Conservation (phyloP, 2,797 vertebrate genomes). For the Chromis chromis region DNA sequence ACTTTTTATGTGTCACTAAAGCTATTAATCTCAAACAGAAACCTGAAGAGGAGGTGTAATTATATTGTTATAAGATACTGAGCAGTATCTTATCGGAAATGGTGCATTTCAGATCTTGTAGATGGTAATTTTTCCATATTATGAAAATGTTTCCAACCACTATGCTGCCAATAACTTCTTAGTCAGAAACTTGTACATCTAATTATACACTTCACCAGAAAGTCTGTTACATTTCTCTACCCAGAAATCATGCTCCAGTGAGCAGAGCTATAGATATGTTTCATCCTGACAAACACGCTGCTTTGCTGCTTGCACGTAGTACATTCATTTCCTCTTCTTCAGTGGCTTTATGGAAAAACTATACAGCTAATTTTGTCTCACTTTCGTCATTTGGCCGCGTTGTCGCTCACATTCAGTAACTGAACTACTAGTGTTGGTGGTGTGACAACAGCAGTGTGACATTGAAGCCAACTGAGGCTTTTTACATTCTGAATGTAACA, state of each 20-base stretch:
- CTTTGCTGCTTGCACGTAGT: conserved; percentile 33
- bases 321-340: conserved; percentile 68
- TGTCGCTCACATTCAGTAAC: conserved; percentile 8
- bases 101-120: background rate
- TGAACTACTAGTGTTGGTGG: background rate
- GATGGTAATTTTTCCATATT: background rate
- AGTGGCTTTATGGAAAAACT: conserved; percentile 22
- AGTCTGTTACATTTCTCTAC: conserved; percentile 45
- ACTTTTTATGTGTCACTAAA: background rate
- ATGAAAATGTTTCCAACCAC: conserved; percentile 2
- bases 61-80: background rate
- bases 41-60: background rate
- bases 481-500: conserved; percentile 55
- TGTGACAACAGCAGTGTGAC: conserved; percentile 40
- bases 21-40: conserved; percentile 12
- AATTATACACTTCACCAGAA: conserved; percentile 60
- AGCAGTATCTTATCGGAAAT: conserved; percentile 1
- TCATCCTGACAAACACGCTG: conserved; percentile 55
- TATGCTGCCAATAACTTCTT: conserved; percentile 22
- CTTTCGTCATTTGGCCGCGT: background rate
- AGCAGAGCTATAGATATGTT: conserved; percentile 54
- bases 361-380: conserved; percentile 2
- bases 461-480: conserved; percentile 43
- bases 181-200: conserved; percentile 40
- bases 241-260: conserved; percentile 59